A percentile compares a stretch with the other conserved stretches of the same genome.
Conservation (phyloP, 2,888 invertebrate genomes). For the Blera fallax region DNA sequence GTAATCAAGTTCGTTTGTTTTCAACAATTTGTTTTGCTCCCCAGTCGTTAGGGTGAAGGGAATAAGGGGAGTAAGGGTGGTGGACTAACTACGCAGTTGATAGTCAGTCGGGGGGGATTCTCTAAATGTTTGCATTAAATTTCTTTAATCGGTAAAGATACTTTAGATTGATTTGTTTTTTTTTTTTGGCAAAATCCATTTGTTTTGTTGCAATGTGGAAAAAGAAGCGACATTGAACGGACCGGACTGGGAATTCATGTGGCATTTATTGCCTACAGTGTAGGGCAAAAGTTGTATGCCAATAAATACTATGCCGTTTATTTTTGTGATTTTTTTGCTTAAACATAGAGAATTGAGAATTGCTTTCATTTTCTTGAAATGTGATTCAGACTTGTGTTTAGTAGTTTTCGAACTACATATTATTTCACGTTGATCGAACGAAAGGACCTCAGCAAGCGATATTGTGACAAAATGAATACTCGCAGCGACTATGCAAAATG, state of each 20-base stretch:
- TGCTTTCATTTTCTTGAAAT: too few relatives aligned
- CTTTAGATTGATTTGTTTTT: background rate
- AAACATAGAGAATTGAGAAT: too few relatives aligned
- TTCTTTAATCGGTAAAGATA: too few relatives aligned
- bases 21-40: constrained; percentile 42
- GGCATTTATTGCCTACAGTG: background rate
- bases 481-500: too few relatives aligned
- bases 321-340: too few relatives aligned
- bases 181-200: background rate
- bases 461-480: too few relatives aligned
- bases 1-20: constrained; percentile 32
- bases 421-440: too few relatives aligned
- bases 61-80: background rate
- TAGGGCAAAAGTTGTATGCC: background rate
- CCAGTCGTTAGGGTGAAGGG: background rate
- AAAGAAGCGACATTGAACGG: background rate
- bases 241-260: background rate
- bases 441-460: too few relatives aligned
- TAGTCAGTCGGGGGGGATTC: background rate
- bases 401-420: too few relatives aligned
- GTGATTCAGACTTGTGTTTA: too few relatives aligned
- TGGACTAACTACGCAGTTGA: constrained; percentile 28
- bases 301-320: too few relatives aligned
- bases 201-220: background rate
- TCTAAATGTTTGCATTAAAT: background rate